Conservation (phyloP, 2,888 invertebrate species). For the Thymelicus acteon region DNA sequence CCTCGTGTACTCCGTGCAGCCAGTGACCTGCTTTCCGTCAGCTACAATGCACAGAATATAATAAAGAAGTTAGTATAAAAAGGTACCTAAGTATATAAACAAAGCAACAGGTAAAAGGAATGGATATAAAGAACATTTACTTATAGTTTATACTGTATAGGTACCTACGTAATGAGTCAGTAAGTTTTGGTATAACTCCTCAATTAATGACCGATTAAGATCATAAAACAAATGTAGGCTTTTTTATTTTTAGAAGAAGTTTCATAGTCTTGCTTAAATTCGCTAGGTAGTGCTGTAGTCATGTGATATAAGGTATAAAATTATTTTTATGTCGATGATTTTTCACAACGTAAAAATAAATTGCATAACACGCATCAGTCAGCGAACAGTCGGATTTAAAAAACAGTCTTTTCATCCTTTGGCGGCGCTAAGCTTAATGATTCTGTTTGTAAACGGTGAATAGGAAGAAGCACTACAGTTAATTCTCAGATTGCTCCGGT, state of each 20-base stretch:
- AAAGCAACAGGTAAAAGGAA: too few relatives aligned
- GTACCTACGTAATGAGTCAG: too few relatives aligned
- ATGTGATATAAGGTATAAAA: too few relatives aligned
- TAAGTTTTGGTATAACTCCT: too few relatives aligned
- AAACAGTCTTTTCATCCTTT: constrained; percentile 34
- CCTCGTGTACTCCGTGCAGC: constrained; percentile 19
- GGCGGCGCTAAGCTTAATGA: constrained; percentile 35
- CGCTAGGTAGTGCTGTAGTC: too few relatives aligned
- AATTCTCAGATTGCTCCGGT: constrained; percentile 47
- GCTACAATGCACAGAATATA: constrained; percentile 15
- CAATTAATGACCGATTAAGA: too few relatives aligned
- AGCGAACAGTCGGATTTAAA: background rate
- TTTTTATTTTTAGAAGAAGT: too few relatives aligned
- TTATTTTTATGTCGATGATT: too few relatives aligned
- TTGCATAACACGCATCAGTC: background rate
- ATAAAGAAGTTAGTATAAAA: background rate
- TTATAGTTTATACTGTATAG: too few relatives aligned
- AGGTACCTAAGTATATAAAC: background rate
- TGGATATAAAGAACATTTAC: too few relatives aligned
- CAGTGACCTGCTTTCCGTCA: constrained; percentile 28
- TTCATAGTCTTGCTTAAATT: too few relatives aligned
- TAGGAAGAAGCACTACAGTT: constrained; percentile 42
- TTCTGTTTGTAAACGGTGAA: constrained; percentile 36
- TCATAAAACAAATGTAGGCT: too few relatives aligned
- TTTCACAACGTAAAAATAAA: background rate